These are phyloP conservation scores for Subanguina moxae DNA, from an alignment of 1,140 invertebrate genomes.

Conservation along the genomic window DNA sequence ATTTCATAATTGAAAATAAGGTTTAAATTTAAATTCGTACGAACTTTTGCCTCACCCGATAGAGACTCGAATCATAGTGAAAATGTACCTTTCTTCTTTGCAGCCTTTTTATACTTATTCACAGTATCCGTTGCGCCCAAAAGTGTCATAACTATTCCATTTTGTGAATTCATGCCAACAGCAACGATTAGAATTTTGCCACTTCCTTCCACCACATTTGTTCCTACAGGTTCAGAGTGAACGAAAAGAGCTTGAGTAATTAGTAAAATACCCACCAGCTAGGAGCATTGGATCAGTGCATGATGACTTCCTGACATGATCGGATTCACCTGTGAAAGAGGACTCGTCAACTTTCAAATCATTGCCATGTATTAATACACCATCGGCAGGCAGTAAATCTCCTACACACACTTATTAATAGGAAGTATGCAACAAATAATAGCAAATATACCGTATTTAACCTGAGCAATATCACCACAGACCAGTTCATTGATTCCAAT, in stretches of 20 bases:
- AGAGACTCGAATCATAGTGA: too few species aligned
- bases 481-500: constrained; percentile 93
- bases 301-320: constrained; percentile 96
- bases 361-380: constrained; percentile 94
- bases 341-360: constrained; percentile 98
- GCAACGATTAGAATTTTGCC: constrained; percentile 98
- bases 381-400: constrained; percentile 94
- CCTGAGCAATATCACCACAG: constrained; percentile 94
- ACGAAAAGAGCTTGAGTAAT: neutral
- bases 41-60: neutral
- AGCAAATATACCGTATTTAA: constrained; percentile 66
- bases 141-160: constrained; percentile 97
- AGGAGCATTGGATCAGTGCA: constrained; percentile 88
- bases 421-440: too few species aligned
- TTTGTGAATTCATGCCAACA: constrained; percentile 96
- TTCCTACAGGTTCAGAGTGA: constrained; percentile 73
- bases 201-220: constrained; percentile 99
- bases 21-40: too few species aligned
- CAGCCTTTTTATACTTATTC: constrained; percentile 56
- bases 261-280: constrained; percentile 67
- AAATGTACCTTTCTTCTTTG: constrained; percentile 53
- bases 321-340: constrained; percentile 95
- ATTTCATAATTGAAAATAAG: too few species aligned
- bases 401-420: constrained; percentile 58
- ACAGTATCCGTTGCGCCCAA: constrained; percentile 76